Percentiles rank a stretch among this genome's conserved stretches.
Evolutionary conservation across 1,140 invertebrate genomes (phyloP).

Genomic region (Philopotamus ludificatus): DNA sequence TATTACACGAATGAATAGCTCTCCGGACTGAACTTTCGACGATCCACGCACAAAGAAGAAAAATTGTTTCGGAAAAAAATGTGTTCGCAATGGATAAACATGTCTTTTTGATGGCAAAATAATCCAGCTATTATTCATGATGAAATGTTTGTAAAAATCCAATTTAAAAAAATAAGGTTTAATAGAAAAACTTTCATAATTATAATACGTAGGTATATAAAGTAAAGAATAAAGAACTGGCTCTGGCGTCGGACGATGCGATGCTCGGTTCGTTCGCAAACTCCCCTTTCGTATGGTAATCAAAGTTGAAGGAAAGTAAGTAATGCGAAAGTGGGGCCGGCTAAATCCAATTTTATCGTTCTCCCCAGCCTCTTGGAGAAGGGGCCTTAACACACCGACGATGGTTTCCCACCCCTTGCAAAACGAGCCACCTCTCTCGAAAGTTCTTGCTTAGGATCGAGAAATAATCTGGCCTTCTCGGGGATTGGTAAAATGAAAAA

Average conservation of each 20-base stretch:
- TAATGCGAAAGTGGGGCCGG: conserved; percentile 39
- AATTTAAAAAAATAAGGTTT: too few species aligned
- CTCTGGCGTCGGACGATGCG: conserved; percentile 18
- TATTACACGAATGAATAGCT: neutral
- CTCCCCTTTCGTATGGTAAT: conserved; percentile 42
- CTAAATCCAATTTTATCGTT: conserved; percentile 42
- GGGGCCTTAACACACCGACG: too few species aligned
- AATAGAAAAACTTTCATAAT: conserved; percentile 2
- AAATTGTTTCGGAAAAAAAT: too few species aligned
- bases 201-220: conserved; percentile 18
- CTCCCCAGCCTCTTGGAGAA: conserved; percentile 6
- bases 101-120: too few species aligned
- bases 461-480: conserved; percentile 31
- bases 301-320: conserved; percentile 42
- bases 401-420: too few species aligned
- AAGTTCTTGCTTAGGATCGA: conserved; percentile 25
- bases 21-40: neutral
- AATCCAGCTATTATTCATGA: too few species aligned
- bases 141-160: too few species aligned
- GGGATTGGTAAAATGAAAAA: conserved; percentile 25
- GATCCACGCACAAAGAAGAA: too few species aligned
- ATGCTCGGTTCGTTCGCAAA: conserved; percentile 17
- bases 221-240: conserved; percentile 25
- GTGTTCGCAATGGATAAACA: too few species aligned
- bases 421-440: conserved; percentile 26